These are phyloP conservation scores for Lissonota sp. DNA, from an alignment of 2,888 invertebrate genomes.

Conservation along the genomic window DNA sequence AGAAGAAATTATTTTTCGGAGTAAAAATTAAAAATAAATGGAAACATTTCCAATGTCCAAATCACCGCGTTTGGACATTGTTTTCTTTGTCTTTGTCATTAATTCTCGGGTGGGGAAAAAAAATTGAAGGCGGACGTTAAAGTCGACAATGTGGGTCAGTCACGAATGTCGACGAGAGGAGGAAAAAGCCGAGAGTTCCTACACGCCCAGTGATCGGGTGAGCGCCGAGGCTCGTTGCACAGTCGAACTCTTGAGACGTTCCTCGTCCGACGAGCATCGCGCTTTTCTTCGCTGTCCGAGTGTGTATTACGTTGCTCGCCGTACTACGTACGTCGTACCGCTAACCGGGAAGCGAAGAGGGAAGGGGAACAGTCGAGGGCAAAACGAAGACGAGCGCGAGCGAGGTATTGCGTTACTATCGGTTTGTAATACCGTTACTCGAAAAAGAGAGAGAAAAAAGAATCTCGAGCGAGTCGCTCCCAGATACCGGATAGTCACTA, in stretches of 20 bases:
- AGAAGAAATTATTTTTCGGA: too few species aligned
- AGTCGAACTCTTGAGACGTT: slow-evolving; percentile 6
- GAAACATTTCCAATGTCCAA: too few species aligned
- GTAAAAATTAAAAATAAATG: too few species aligned
- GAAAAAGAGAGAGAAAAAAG: slow-evolving; percentile 39
- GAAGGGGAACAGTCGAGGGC: slow-evolving; percentile 27
- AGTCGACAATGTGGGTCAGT: slow-evolving; percentile 68
- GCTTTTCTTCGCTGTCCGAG: slow-evolving; percentile 31
- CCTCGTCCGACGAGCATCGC: background rate
- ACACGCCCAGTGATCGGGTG: slow-evolving; percentile 44
- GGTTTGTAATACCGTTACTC: slow-evolving; percentile 66
- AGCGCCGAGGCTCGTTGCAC: slow-evolving; percentile 25
- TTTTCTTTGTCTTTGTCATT: slow-evolving; percentile 27
- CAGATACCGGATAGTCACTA: too few species aligned
- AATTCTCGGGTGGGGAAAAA: slow-evolving; percentile 18
- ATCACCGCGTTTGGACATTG: background rate
- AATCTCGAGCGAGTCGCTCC: too few species aligned
- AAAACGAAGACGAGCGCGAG: slow-evolving; percentile 35
- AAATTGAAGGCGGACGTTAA: slow-evolving; percentile 60
- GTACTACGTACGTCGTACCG: slow-evolving; percentile 48
- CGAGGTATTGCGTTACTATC: slow-evolving; percentile 62
- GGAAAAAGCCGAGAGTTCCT: slow-evolving; percentile 59
- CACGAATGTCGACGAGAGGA: slow-evolving; percentile 56
- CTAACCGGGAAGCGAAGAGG: slow-evolving; percentile 51
- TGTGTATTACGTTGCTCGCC: slow-evolving; percentile 38